Conservation (phyloP, 2,113 vertebrate species). For the Oophaga pumilio region DNA sequence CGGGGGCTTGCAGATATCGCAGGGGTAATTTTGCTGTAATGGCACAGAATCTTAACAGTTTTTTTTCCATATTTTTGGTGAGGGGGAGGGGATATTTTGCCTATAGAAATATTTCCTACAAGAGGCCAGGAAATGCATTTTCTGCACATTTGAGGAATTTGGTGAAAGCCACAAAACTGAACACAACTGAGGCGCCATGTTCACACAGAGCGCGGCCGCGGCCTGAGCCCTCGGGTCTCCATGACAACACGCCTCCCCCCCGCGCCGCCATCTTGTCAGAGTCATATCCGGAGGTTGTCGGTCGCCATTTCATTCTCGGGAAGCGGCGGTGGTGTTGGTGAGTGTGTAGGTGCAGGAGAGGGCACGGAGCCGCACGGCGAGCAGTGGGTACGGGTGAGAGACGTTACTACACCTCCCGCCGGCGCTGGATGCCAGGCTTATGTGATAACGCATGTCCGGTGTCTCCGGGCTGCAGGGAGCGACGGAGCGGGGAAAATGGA, state of each 20-base stretch:
- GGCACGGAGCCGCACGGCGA: no score
- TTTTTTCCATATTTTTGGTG: no score
- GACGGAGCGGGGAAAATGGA: neutral
- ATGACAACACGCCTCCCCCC: slow-evolving; percentile 45
- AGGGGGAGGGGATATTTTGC: no score
- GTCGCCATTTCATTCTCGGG: slow-evolving; percentile 51
- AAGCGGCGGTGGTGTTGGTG: slow-evolving; percentile 31
- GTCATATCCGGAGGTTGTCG: slow-evolving; percentile 49
- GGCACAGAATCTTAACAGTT: no score
- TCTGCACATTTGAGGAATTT: no score
- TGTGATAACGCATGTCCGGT: neutral
- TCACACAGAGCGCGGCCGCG: no score
- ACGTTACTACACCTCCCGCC: neutral
- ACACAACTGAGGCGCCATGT: no score
- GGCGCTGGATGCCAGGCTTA: neutral
- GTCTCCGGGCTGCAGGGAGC: neutral
- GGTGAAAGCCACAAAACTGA: no score
- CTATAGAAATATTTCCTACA: no score
- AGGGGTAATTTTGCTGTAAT: no score
- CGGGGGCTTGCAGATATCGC: no score
- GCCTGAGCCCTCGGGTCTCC: neutral
- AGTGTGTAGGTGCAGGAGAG: neutral
- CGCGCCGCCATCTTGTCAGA: slow-evolving; percentile 58
- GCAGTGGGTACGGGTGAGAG: neutral
- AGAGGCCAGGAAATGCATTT: no score